A percentile compares a stretch with the other conserved stretches of the same genome.
phyloP scores from a whole-genome alignment of 2,113 vertebrate species.

The Zosterops borbonicus region DNA sequence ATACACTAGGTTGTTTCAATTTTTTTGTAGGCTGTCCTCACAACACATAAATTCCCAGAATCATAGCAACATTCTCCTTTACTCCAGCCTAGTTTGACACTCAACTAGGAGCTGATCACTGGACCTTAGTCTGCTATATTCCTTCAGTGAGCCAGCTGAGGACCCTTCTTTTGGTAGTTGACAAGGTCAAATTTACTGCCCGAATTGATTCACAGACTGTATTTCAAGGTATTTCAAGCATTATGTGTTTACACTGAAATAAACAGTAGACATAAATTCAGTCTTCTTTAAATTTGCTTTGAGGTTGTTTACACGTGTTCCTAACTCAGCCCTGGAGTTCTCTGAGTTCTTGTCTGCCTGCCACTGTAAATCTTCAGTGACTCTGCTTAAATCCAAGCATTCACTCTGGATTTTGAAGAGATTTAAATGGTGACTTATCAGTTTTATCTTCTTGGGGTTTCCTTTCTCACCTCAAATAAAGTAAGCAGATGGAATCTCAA shows the following conservation, averaged over 20 bases:
- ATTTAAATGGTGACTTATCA: not conserved
- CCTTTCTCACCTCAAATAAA: slow-evolving; percentile 29
- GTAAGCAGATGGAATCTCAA: slow-evolving; percentile 38
- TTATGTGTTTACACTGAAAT: not conserved
- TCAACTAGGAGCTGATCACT: not conserved
- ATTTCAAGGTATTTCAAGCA: not conserved
- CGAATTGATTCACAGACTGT: not conserved
- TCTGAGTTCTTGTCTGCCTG: not conserved
- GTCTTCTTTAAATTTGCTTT: not conserved
- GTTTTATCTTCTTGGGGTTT: not conserved
- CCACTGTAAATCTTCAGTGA: not conserved
- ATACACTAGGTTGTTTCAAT: not conserved
- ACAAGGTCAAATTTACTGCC: not conserved
- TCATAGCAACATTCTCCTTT: not conserved
- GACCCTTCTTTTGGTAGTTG: not conserved
- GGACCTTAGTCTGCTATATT: not conserved
- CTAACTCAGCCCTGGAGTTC: not conserved
- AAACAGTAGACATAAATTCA: not conserved
- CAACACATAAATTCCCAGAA: not conserved
- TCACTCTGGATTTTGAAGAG: not conserved
- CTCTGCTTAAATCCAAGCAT: not conserved
- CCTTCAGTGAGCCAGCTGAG: not conserved
- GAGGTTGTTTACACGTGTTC: not conserved
- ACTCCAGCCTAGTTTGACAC: not conserved
- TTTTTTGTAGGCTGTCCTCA: not conserved